Base-by-base conservation (phyloP, 2,797 vertebrate genomes). In the Natrix natrix region DNA sequence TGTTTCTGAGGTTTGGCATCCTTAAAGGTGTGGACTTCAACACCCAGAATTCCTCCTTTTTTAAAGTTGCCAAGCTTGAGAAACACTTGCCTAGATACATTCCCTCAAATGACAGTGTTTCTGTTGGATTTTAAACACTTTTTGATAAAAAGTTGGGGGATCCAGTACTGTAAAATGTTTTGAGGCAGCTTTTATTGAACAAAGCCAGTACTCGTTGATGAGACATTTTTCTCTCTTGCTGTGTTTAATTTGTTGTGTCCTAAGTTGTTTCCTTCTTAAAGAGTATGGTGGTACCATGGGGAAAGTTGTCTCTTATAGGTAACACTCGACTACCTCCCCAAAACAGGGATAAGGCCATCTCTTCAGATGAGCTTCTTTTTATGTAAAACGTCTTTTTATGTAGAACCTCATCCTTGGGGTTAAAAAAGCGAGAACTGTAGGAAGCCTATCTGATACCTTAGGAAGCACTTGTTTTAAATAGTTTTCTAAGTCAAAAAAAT, bases 211-310 rank as follows among this genome's bases (percentile, higher is more conserved):
- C 93, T 89, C 52, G 20, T 86, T 37, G 37, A 60, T 87, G 57
- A 54, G 52, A 32, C 74, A 94, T 91, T 28, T 11, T 55, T 90
- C 54, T 43, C 66, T 7, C 69, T n/a, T 8, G 26, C 0, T 90
- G 13, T 89, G 10, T 60, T 93, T 54, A 90, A 57, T 95, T 0
- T 95, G 32, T 92, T 94, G 91, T 88, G 26, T 91, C 95, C 89
- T 69, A 32, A 91, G 2, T 59, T 28, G 93, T 16, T 91, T 88
- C 66, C 92, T 93, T 56, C 24, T 92, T 95, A 92, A 96, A 93
- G 93, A 96, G 95, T 96, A 94, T 96, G 95, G 95, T 94, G 94
- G 95, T 96, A 90, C 69, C 32, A 57, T 94, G 91, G 74, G 92
- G 89, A 59, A 92, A 92, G 89, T 92, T 92, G 78, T 88, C 88